Evolutionary conservation across 2,113 vertebrate species (phyloP), one percentile per base, ranked within the genome.

Genomic region (Zeus faber): DNA sequence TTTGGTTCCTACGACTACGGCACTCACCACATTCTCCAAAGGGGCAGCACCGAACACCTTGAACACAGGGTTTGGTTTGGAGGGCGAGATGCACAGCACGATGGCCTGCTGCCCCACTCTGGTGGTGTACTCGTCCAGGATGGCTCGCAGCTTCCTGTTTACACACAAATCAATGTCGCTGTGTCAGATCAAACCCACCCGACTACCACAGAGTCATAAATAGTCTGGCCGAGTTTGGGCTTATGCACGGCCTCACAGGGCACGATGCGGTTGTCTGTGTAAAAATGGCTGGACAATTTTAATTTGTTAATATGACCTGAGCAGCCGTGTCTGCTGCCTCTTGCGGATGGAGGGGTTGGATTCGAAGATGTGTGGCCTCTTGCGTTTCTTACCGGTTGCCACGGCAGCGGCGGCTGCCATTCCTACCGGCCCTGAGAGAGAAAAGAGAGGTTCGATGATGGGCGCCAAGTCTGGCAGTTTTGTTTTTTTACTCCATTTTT

Each of bases 261-360:
- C 31, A 10, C 2, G 13, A 33, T 33, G 31, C 31, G 31, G 6
- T 8, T 2, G 9, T 37, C 1, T 37, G 13, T 37, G 33, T 3
- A 14, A n/a, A 11, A 4, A 37, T 37, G 33, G 13, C 11, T 2
- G 13, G 13, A n/a, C 2, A n/a, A 4, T 37, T 11, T 11, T 37
- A 4, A 14, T 37, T 37, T n/a, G 33, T 4, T n/a, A 1, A 14
- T 33, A 17, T 90, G 72, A 98, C 97, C 97, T 91, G 48, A 99
- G 91, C 78, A 99, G 85, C 6, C 96, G 94, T 0, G 97, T 98
- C 85, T 99, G 97, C 75, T 99, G 97, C 79, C 97, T 90, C 80
- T 99, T 99, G 33, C 97, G 90, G 69, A 99, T 98, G 1, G 97
- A 98, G 0, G 97, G 97, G 80, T 99, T 99, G 52, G 97, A 99